phyloP scores from a whole-genome alignment of 1,140 invertebrate species.

The Dreissena rostriformis region DNA sequence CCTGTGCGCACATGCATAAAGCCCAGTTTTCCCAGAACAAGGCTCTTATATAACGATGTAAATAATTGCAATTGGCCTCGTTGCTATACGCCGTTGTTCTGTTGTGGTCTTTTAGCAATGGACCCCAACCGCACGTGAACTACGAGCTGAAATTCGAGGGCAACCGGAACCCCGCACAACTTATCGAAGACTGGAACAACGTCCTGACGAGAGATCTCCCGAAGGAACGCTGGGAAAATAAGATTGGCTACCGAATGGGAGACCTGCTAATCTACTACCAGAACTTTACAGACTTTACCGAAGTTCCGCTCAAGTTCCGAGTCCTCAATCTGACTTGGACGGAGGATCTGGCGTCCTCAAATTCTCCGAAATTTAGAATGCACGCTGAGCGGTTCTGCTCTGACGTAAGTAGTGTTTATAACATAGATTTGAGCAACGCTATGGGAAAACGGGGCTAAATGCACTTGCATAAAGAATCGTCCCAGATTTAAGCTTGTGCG shows the following conservation, averaged over 20 bases:
- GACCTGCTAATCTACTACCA: slow-evolving; percentile 46
- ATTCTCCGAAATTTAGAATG: slow-evolving; percentile 31
- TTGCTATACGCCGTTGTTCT: too few relatives aligned
- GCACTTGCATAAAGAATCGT: neutral
- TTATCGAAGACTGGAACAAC: slow-evolving; percentile 39
- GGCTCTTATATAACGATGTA: neutral
- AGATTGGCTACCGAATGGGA: slow-evolving; percentile 48
- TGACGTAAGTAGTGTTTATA: slow-evolving; percentile 23
- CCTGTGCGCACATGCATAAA: too few relatives aligned
- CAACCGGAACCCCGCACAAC: slow-evolving; percentile 14
- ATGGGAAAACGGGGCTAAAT: too few relatives aligned
- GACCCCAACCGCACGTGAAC: neutral
- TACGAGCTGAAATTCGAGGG: slow-evolving; percentile 48
- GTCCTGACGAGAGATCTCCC: slow-evolving; percentile 38
- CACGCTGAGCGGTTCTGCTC: slow-evolving; percentile 50
- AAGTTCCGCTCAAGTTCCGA: slow-evolving; percentile 50
- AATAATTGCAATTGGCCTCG: too few relatives aligned
- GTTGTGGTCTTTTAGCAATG: too few relatives aligned
- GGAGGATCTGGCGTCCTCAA: slow-evolving; percentile 18
- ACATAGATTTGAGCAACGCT: neutral
- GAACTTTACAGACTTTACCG: slow-evolving; percentile 50
- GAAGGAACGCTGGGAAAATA: slow-evolving; percentile 40
- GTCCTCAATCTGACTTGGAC: slow-evolving; percentile 49
- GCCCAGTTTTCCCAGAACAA: too few relatives aligned
- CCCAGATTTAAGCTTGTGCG: neutral